These are phyloP conservation scores for Ernsta delagoae DNA, from an alignment of 2,888 invertebrate species.

Conservation along the genomic window DNA sequence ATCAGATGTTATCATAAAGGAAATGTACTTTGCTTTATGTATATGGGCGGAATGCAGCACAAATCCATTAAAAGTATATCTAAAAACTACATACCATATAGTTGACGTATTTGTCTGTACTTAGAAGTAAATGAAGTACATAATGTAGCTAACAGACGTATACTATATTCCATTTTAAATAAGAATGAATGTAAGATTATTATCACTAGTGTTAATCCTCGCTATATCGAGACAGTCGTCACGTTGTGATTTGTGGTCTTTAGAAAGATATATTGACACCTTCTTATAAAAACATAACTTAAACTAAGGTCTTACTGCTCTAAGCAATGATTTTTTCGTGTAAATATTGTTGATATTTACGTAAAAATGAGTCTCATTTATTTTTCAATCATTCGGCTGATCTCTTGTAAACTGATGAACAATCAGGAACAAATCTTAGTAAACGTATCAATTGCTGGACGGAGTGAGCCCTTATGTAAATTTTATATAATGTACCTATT, in stretches of 20 bases:
- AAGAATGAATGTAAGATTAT: constrained; percentile 73
- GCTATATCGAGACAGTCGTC: constrained; percentile 43
- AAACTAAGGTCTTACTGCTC: constrained; percentile 38
- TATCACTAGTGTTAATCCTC: constrained; percentile 65
- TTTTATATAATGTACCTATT: background rate
- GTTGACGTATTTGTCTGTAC: constrained; percentile 46
- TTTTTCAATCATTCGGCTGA: background rate
- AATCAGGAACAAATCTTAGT: background rate
- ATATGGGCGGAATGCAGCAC: constrained; percentile 37
- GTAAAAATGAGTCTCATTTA: constrained; percentile 3
- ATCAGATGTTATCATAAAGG: constrained; percentile 20
- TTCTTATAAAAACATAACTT: background rate
- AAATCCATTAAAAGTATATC: constrained; percentile 33
- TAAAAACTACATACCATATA: constrained; percentile 38
- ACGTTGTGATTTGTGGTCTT: constrained; percentile 77
- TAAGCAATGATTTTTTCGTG: constrained; percentile 23
- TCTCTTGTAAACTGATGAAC: constrained; percentile 4
- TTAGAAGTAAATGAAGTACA: constrained; percentile 73
- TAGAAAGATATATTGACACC: constrained; percentile 60
- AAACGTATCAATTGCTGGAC: background rate
- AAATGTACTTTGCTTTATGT: constrained; percentile 26
- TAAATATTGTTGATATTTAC: constrained; percentile 1
- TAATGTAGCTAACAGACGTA: constrained; percentile 73
- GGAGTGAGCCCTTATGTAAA: constrained; percentile 30
- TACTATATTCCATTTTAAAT: constrained; percentile 74